phyloP scores from a whole-genome alignment of 2,797 vertebrate genomes.

The Coccyzus lansbergi region DNA sequence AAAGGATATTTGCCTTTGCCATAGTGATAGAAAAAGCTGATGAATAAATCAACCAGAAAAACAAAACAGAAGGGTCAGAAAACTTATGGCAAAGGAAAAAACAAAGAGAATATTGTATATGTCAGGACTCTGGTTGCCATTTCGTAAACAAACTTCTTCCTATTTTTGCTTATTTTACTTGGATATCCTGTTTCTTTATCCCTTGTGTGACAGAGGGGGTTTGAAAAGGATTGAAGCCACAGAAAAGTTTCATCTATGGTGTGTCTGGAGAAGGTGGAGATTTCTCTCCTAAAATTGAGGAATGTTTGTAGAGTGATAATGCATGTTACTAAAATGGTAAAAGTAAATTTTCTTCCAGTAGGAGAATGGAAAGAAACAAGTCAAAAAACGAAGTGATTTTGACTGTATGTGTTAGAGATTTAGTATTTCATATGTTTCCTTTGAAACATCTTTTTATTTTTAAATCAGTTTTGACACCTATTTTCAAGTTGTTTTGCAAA shows the following conservation, averaged over 20 bases:
- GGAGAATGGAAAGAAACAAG: background rate
- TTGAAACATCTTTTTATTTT: background rate
- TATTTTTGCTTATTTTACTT: constrained; percentile 62
- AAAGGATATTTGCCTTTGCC: constrained; percentile 68
- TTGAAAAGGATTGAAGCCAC: constrained; percentile 39
- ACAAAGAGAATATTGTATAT: constrained; percentile 37
- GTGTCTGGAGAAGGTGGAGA: background rate
- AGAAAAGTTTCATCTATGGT: constrained; percentile 2
- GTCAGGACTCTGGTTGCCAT: constrained; percentile 55
- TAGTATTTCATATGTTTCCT: background rate
- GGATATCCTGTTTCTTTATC: constrained; percentile 70
- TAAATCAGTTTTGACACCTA: background rate
- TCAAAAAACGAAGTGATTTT: background rate
- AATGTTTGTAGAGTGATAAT: background rate
- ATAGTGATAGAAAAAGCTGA: constrained; percentile 52
- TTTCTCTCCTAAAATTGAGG: background rate
- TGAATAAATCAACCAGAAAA: constrained; percentile 60
- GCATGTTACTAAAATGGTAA: background rate
- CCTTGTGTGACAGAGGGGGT: constrained; percentile 27
- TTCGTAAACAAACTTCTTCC: constrained; percentile 68
- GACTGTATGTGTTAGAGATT: background rate
- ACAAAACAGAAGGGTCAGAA: constrained; percentile 52
- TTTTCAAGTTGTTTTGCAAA: background rate
- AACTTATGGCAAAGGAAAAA: constrained; percentile 53
- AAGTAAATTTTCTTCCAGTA: background rate